A percentile compares a stretch with the other conserved stretches of the same genome.
These are phyloP conservation scores for Pipa parva DNA, from an alignment of 2,113 vertebrate genomes.

Conservation along the genomic window DNA sequence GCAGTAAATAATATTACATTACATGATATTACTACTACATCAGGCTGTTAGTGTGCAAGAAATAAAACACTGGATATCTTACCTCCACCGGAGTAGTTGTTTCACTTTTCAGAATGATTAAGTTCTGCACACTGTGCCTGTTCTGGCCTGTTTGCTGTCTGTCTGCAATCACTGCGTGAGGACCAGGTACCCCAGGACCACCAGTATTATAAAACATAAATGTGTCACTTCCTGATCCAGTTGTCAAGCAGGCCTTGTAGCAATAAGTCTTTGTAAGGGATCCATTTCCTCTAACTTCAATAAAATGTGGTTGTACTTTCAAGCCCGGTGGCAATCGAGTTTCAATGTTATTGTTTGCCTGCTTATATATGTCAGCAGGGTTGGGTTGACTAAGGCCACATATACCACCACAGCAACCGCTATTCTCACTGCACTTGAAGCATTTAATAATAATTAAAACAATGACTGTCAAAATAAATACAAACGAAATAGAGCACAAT, in stretches of 20 bases:
- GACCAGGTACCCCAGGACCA: slow-evolving; percentile 71
- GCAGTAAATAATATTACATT: too few species aligned
- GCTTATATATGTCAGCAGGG: slow-evolving; percentile 70
- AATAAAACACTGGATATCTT: slow-evolving; percentile 55
- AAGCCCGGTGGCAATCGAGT: slow-evolving; percentile 74
- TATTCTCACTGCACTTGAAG: slow-evolving; percentile 78
- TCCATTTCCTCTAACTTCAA: slow-evolving; percentile 90
- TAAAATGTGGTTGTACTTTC: slow-evolving; percentile 91
- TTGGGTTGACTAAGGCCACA: slow-evolving; percentile 75
- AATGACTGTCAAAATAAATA: slow-evolving; percentile 87
- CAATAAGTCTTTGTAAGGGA: slow-evolving; percentile 96
- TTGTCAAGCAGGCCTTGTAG: slow-evolving; percentile 92
- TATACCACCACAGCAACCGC: slow-evolving; percentile 78
- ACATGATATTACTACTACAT: too few species aligned
- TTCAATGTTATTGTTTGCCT: slow-evolving; percentile 82
- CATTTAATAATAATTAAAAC: slow-evolving; percentile 86
- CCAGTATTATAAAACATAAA: slow-evolving; percentile 98
- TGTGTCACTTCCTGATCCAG: slow-evolving; percentile 91
- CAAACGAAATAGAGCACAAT: slow-evolving; percentile 83
- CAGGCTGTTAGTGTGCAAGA: neutral
- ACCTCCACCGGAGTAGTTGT: slow-evolving; percentile 84
- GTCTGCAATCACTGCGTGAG: slow-evolving; percentile 79
- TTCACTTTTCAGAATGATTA: slow-evolving; percentile 84
- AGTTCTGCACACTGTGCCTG: slow-evolving; percentile 76
- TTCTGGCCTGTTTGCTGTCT: slow-evolving; percentile 89